These are phyloP conservation scores for Carcharodon carcharias DNA, from an alignment of 2,797 vertebrate species.

Conservation along the genomic window DNA sequence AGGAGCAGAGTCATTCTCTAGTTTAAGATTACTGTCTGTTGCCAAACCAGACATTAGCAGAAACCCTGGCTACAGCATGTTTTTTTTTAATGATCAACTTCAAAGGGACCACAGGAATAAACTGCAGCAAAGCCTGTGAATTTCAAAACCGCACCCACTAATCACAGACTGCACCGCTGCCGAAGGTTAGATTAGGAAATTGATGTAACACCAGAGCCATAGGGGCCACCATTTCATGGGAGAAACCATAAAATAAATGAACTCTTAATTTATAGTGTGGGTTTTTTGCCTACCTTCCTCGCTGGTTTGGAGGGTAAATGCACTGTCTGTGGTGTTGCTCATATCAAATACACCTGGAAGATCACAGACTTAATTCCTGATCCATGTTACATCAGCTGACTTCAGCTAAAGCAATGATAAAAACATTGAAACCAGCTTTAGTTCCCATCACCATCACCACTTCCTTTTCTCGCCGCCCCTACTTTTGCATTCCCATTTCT, in stretches of 20 bases:
- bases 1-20: background rate
- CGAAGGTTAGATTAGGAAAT: background rate
- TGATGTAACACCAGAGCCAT: background rate
- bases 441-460: background rate
- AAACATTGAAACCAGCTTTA: background rate
- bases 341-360: background rate
- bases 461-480: background rate
- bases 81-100: slow-evolving; percentile 13
- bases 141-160: background rate
- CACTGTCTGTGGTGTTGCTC: no score
- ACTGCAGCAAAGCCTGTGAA: background rate
- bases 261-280: background rate
- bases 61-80: background rate
- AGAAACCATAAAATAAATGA: background rate
- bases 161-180: background rate
- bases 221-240: background rate
- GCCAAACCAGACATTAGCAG: slow-evolving; percentile 10
- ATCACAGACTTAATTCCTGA: background rate
- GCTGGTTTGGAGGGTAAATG: no score
- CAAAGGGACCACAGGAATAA: slow-evolving; percentile 3
- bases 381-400: background rate
- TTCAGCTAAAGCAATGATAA: background rate
- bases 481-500: background rate
- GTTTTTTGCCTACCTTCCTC: background rate
- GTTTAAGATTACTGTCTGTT: background rate